Conservation (phyloP, 2,888 invertebrate species). For the Pedicia rivosa region DNA sequence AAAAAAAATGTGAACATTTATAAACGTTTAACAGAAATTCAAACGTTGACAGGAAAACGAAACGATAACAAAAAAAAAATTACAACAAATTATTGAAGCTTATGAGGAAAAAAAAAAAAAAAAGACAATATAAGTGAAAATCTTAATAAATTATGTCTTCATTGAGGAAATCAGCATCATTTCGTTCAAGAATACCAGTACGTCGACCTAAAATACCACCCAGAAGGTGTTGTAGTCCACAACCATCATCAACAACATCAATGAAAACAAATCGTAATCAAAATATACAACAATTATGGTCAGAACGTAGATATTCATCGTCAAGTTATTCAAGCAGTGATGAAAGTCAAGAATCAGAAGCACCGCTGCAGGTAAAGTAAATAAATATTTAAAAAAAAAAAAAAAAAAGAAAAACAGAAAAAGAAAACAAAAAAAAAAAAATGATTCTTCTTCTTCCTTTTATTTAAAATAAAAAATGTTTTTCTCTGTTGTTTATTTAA, state of each 20-base stretch:
- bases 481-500: too few relatives aligned
- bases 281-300: constrained; percentile 5
- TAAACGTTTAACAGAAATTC: too few relatives aligned
- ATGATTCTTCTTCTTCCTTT: background rate
- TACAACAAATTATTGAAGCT: too few relatives aligned
- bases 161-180: constrained; percentile 20
- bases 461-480: background rate
- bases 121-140: background rate
- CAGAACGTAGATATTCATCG: constrained; percentile 14
- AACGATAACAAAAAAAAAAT: too few relatives aligned
- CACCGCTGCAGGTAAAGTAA: constrained; percentile 17
- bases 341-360: constrained; percentile 20
- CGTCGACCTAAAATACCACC: constrained; percentile 16
- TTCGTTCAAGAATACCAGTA: constrained; percentile 20
- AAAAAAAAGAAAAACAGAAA: too few relatives aligned
- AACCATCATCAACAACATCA: constrained; percentile 11
- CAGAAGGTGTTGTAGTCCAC: constrained; percentile 17
- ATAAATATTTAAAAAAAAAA: too few relatives aligned
- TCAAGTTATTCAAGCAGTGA: constrained; percentile 20
- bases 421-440: too few relatives aligned
- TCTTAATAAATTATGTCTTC: constrained; percentile 16
- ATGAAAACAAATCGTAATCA: constrained; percentile 1
- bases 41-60: too few relatives aligned
- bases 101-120: too few relatives aligned
- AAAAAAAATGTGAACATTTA: too few relatives aligned